Evolutionary conservation across 2,888 invertebrate species (phyloP), one percentile per base, ranked within the genome.

Genomic region (Sinelater perroti): DNA sequence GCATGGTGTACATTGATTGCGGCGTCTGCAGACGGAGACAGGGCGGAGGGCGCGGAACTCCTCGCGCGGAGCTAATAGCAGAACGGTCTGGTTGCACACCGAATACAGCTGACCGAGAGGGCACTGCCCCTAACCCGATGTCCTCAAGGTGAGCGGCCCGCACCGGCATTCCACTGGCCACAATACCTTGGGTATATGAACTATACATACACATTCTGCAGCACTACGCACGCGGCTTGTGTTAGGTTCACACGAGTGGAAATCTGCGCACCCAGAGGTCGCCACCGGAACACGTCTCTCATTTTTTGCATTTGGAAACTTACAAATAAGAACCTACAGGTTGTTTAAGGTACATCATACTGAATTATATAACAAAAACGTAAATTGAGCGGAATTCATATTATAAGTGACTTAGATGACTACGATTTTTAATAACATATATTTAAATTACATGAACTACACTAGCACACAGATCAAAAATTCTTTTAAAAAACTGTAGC

Each of bases 141-240:
- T 66, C 68, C 68, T 68, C 68, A 68, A 68, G 68, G 67, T 66
- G 64, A 68, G 66, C 68, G 57, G 61, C 67, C 63, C 33, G 26
- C 30, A 55, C 51, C 62, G 64, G 62, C 67, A 67, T 68, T 57
- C 57, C 57, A 46, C 54, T 11, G 45, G 33, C 45, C 45, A 67
- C 67, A 60, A 57, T 60, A 54, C 61, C 61, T 64, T 44, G 26
- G 30, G 47, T 45, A 36, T 50, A 51, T 45, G 51, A 51, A 51
- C 40, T 40, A 50, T 28, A 56, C 49, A 45, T 31, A 49, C 49
- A 44, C 51, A 51, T 45, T 51, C 45, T 51, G 46, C 13, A 50
- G 38, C 45, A 46, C 33, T 33, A 53, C 42, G 44, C 53, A 30
- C 16, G 42, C 30, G 21, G 42, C 28, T 26, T 14, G 20, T 31